Evolutionary conservation across 2,888 invertebrate genomes (phyloP).

Genomic region (Folsomia candida): DNA sequence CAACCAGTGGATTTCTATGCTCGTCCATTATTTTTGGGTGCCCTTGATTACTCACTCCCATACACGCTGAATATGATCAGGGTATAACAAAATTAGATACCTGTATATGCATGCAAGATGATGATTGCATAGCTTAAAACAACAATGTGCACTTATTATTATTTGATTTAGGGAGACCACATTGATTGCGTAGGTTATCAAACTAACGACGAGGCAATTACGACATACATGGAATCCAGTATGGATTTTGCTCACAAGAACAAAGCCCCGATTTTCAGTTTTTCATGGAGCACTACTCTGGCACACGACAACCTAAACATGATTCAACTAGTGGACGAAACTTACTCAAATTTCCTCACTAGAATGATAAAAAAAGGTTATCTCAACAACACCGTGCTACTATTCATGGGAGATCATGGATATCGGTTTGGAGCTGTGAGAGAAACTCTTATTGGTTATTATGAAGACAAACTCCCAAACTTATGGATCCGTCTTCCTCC

Average conservation of each 20-base stretch:
- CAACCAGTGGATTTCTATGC: conserved; percentile 12
- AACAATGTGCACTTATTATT: not conserved
- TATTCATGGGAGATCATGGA: conserved; percentile 2
- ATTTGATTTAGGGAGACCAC: not conserved
- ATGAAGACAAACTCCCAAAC: not conserved
- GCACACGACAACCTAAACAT: not conserved
- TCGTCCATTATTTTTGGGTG: conserved; percentile 2
- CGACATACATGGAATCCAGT: not conserved
- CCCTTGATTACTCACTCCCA: not conserved
- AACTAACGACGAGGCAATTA: conserved; percentile 11
- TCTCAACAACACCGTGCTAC: not conserved
- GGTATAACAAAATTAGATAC: conserved; percentile 1
- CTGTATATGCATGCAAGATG: too few relatives aligned
- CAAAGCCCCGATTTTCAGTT: conserved; percentile 1
- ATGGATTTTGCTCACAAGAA: not conserved
- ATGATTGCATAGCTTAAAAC: not conserved
- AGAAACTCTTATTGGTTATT: not conserved
- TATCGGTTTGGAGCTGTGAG: not conserved
- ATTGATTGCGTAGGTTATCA: conserved; percentile 5
- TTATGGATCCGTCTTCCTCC: not conserved
- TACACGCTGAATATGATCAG: not conserved
- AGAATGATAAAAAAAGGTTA: not conserved
- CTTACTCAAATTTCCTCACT: not conserved
- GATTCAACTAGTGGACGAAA: not conserved
- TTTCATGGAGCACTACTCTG: conserved; percentile 9